Conservation (phyloP, 2,113 vertebrate genomes). For the Garra rufa region DNA sequence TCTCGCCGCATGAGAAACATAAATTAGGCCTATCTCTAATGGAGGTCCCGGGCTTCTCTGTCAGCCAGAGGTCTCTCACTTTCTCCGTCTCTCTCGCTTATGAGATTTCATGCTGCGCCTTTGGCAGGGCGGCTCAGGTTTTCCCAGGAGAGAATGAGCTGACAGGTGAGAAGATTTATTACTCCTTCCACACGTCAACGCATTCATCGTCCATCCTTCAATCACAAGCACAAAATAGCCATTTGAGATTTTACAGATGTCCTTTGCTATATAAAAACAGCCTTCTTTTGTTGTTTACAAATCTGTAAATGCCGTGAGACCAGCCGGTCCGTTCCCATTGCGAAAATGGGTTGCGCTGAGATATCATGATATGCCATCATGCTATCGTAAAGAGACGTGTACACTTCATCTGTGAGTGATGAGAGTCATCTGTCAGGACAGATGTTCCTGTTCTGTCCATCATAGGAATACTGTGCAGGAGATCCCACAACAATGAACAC, state of each 20-base stretch:
- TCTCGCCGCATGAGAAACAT: constrained; percentile 63
- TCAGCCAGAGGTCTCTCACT: constrained; percentile 47
- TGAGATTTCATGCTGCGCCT: constrained; percentile 4
- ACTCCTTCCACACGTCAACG: constrained; percentile 38
- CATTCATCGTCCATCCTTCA: constrained; percentile 32
- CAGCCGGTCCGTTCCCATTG: neutral
- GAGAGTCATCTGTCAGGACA: constrained; percentile 16
- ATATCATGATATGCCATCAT: constrained; percentile 22
- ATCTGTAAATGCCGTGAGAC: neutral
- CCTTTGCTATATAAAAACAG: neutral
- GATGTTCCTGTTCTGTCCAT: constrained; percentile 33
- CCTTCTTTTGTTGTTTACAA: constrained; percentile 15
- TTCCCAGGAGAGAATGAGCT: constrained; percentile 31
- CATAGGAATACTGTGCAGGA: neutral
- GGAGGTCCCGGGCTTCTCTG: constrained; percentile 63
- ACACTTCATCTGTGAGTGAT: neutral
- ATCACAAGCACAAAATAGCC: constrained; percentile 18
- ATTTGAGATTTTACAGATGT: neutral
- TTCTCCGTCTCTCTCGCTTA: constrained; percentile 5
- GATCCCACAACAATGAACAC: constrained; percentile 1
- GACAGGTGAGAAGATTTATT: constrained; percentile 50
- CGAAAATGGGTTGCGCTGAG: neutral
- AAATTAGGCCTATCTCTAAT: constrained; percentile 71
- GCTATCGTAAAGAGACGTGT: constrained; percentile 1
- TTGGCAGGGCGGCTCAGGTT: constrained; percentile 32